Evolutionary conservation across 2,888 invertebrate genomes (phyloP).

Genomic region (Onthophagus sagittarius): DNA sequence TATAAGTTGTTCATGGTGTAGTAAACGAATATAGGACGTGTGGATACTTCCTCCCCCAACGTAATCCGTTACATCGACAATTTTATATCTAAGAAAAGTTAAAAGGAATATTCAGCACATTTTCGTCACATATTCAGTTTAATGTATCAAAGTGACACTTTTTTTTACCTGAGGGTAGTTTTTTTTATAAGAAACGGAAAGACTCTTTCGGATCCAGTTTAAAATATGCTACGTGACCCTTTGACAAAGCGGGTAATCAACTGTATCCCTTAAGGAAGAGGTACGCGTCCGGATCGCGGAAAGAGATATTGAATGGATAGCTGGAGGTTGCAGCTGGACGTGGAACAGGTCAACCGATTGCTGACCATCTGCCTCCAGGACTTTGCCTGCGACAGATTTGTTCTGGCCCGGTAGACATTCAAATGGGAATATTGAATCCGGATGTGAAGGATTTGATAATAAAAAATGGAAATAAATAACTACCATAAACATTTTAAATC

Average conservation of each 20-base stretch:
- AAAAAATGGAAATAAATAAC: background rate
- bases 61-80: no score
- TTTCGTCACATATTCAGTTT: no score
- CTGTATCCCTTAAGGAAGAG: slow-evolving; percentile 16
- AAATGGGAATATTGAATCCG: background rate
- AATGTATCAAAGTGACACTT: background rate
- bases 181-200: background rate
- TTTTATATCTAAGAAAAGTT: no score
- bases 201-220: slow-evolving; percentile 8
- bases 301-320: slow-evolving; percentile 22
- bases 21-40: no score
- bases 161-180: background rate
- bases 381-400: background rate
- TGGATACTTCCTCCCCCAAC: no score
- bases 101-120: no score
- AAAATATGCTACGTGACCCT: slow-evolving; percentile 21
- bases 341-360: background rate
- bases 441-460: background rate
- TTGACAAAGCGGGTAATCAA: slow-evolving; percentile 22
- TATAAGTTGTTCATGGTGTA: no score
- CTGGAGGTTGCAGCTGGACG: slow-evolving; percentile 9
- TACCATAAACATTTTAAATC: background rate
- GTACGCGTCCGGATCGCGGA: slow-evolving; percentile 8
- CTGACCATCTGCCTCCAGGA: background rate
- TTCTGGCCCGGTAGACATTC: background rate